A percentile compares a stretch with the other conserved stretches of the same genome.
Evolutionary conservation across 2,113 vertebrate genomes (phyloP).

Genomic region (Orthonyx spaldingii): DNA sequence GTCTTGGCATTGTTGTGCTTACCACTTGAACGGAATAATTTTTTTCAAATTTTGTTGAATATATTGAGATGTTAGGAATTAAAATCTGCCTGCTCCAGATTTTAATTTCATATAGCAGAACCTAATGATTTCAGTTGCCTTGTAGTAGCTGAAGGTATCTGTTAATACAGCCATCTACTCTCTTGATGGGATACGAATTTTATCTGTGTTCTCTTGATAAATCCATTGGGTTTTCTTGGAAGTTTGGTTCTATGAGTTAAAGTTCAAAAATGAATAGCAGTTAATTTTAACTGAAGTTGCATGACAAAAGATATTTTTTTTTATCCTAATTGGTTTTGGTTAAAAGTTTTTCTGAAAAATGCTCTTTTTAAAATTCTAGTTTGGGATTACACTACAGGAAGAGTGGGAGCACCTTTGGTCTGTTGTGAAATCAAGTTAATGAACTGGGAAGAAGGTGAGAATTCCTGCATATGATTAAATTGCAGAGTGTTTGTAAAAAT

Average conservation of each 20-base stretch:
- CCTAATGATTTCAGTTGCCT: neutral
- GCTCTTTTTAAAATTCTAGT: slow-evolving; percentile 64
- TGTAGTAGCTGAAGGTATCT: neutral
- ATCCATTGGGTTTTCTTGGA: neutral
- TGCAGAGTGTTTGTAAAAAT: neutral
- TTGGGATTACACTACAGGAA: slow-evolving; percentile 93
- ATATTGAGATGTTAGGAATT: neutral
- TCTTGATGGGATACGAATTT: neutral
- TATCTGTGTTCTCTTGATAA: neutral
- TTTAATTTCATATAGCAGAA: neutral
- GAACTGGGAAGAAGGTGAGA: slow-evolving; percentile 95
- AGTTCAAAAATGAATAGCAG: neutral
- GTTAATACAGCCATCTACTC: neutral
- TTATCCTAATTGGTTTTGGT: neutral
- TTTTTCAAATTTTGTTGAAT: neutral
- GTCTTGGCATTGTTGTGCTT: neutral
- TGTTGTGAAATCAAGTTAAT: slow-evolving; percentile 91
- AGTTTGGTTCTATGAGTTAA: neutral
- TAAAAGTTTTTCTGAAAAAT: neutral
- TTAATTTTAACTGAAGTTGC: neutral
- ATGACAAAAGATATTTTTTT: neutral
- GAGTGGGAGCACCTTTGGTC: slow-evolving; percentile 91
- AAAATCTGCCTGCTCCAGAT: neutral
- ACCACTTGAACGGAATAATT: neutral
- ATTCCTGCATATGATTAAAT: neutral